phyloP scores from a whole-genome alignment of 37 sponge, comb jelly and placozoan species.

The Halichondria panicea region DNA sequence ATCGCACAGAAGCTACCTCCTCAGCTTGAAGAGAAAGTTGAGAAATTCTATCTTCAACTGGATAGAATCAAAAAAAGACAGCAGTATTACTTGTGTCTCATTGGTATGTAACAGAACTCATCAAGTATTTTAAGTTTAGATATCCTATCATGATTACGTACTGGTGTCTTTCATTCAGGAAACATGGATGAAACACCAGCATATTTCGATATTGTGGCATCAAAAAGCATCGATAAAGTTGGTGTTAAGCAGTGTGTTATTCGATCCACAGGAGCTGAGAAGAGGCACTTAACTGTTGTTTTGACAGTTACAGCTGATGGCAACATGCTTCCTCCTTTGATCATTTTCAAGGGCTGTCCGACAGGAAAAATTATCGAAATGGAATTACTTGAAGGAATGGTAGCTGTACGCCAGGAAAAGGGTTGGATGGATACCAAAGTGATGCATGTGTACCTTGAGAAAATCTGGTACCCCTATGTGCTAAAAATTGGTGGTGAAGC shows the following conservation, averaged over 20 bases:
- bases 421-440: slow-evolving; percentile 8
- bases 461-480: background rate
- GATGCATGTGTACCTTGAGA: background rate
- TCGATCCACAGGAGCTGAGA: slow-evolving; percentile 5
- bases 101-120: background rate
- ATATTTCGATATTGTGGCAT: background rate
- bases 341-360: slow-evolving; percentile 3
- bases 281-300: slow-evolving; percentile 7
- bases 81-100: background rate
- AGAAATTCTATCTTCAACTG: background rate
- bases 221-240: background rate
- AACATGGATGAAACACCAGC: slow-evolving; percentile 27
- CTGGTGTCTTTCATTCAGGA: no score
- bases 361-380: background rate
- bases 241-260: background rate
- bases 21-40: background rate
- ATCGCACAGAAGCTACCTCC: slow-evolving; percentile 1
- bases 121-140: background rate
- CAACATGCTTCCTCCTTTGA: background rate
- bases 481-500: slow-evolving; percentile 1
- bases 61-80: background rate
- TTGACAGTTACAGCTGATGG: background rate
- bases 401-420: background rate
- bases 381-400: background rate
- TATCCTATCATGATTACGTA: background rate